Evolutionary conservation across 2,888 invertebrate genomes (phyloP).

Genomic region (Xanthorhoe spadicearia): DNA sequence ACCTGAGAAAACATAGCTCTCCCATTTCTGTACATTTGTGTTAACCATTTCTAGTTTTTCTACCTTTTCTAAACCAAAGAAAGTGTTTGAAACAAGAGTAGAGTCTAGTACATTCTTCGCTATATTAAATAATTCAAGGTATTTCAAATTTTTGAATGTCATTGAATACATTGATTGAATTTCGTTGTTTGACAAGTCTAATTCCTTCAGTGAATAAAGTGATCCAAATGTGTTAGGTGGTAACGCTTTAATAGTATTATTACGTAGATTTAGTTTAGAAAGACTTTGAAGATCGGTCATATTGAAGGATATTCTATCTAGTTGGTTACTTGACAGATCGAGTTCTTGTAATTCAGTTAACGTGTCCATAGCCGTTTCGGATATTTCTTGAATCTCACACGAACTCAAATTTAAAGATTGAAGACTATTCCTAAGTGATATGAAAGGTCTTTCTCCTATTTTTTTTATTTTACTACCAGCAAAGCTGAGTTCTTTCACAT

Average conservation of each 20-base stretch:
- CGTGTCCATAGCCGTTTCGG: conserved; percentile 17
- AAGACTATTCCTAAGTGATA: conserved; percentile 9
- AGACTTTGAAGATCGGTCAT: conserved; percentile 17
- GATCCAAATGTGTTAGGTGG: conserved; percentile 10
- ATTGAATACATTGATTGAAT: conserved; percentile 12
- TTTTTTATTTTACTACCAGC: conserved; percentile 22
- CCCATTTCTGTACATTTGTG: conserved; percentile 14
- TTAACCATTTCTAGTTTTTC: conserved; percentile 19
- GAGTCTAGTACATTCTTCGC: conserved; percentile 7
- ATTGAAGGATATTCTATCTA: conserved; percentile 15
- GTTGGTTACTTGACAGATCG: conserved; percentile 26
- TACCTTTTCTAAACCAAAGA: conserved; percentile 27
- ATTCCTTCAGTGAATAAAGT: conserved; percentile 14
- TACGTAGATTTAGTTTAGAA: conserved; percentile 10
- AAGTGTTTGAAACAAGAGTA: conserved; percentile 14
- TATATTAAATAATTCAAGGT: conserved; percentile 11
- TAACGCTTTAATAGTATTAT: conserved; percentile 22
- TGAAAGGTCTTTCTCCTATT: conserved; percentile 15
- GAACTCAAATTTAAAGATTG: conserved; percentile 21
- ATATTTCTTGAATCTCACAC: conserved; percentile 12
- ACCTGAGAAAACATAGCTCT: conserved; percentile 17
- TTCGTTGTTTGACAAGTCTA: conserved; percentile 27
- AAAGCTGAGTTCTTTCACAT: conserved; percentile 7
- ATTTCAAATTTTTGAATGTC: conserved; percentile 23
- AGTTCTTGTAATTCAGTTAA: conserved; percentile 13